Percentiles rank a stretch among this genome's conserved stretches.
Conservation (phyloP, 1,140 invertebrate genomes). For the Lamellibrachia luymesi region DNA sequence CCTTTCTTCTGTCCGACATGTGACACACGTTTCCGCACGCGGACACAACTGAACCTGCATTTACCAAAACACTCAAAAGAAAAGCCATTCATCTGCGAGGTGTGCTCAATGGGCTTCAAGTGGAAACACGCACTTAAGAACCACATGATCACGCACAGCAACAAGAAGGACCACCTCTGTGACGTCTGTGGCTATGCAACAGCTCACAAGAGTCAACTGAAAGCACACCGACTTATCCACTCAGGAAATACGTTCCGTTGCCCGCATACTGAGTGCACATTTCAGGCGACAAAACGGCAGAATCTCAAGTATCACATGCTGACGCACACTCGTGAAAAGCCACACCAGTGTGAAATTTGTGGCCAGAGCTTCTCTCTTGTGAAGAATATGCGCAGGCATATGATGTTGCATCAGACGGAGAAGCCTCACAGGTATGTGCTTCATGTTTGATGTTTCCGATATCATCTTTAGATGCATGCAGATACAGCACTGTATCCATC, state of each 20-base stretch:
- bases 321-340: conserved; percentile 64
- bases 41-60: conserved; percentile 60
- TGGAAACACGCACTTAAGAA: conserved; percentile 63
- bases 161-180: conserved; percentile 62
- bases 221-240: conserved; percentile 62
- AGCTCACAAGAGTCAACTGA: conserved; percentile 63
- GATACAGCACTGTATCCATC: too few species aligned
- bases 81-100: conserved; percentile 62
- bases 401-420: conserved; percentile 43
- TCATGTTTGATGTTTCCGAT: not conserved
- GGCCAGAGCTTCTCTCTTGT: conserved; percentile 55
- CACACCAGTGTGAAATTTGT: conserved; percentile 67
- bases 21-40: conserved; percentile 60
- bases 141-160: conserved; percentile 61
- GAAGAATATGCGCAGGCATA: conserved; percentile 49
- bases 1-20: conserved; percentile 63
- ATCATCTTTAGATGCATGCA: not conserved
- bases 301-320: conserved; percentile 56
- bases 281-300: conserved; percentile 57
- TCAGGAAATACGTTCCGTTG: conserved; percentile 63
- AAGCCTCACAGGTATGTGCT: conserved; percentile 17
- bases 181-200: conserved; percentile 63
- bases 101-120: conserved; percentile 65
- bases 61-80: conserved; percentile 61
- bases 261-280: conserved; percentile 57